phyloP scores from a whole-genome alignment of 1,140 invertebrate genomes.

The Eupristina koningsbergeri region DNA sequence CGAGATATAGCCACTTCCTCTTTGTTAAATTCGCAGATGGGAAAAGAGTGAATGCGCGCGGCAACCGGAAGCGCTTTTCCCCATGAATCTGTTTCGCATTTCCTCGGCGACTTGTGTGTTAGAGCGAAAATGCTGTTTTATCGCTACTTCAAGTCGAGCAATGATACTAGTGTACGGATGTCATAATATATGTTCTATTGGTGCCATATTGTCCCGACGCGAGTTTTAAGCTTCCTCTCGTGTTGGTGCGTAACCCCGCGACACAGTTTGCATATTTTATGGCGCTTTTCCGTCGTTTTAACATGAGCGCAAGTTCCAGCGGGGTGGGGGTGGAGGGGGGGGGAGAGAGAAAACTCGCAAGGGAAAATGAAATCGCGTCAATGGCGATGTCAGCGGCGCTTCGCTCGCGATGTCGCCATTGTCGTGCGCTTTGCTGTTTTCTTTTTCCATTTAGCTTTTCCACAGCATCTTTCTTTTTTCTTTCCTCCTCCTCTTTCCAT shows the following conservation, averaged over 20 bases:
- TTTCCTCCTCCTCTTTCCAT: not conserved
- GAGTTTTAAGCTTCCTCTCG: slow-evolving; percentile 40
- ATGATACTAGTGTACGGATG: not conserved
- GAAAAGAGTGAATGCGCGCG: not conserved
- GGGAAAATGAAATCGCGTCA: slow-evolving; percentile 28
- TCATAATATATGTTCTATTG: slow-evolving; percentile 42
- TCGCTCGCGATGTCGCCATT: not conserved
- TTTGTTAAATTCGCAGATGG: not conserved
- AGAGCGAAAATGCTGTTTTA: slow-evolving; percentile 31
- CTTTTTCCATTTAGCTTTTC: slow-evolving; percentile 5
- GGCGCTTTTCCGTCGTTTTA: slow-evolving; percentile 32
- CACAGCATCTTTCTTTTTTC: too few species aligned
- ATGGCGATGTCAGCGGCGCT: not conserved
- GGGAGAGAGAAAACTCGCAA: slow-evolving; percentile 19
- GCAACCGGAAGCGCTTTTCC: not conserved
- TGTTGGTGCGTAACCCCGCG: not conserved
- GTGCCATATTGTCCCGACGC: slow-evolving; percentile 44
- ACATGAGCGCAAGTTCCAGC: not conserved
- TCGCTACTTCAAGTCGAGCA: slow-evolving; percentile 24
- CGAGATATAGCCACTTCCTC: not conserved
- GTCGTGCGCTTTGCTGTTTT: not conserved
- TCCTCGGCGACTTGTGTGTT: not conserved
- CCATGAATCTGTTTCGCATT: not conserved
- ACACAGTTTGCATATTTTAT: slow-evolving; percentile 44
- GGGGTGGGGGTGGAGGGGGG: not conserved